A percentile compares a stretch with the other conserved stretches of the same genome.
Conservation (phyloP, 2,113 vertebrate species). For the Dromiciops gliroides region DNA sequence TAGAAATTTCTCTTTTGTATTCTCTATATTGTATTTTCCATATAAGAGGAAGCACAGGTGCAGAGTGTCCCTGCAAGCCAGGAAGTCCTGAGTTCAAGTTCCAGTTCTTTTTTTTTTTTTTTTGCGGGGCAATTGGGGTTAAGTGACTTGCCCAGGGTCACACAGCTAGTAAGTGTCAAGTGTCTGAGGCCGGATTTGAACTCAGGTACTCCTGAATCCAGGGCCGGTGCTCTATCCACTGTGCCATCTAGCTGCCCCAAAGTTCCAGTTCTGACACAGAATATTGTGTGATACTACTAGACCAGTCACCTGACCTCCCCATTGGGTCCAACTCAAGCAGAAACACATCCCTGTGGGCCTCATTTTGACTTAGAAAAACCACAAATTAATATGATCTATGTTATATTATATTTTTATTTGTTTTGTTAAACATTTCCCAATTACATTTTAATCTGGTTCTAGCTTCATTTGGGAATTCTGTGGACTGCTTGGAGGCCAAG, state of each 20-base stretch:
- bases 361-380: neutral
- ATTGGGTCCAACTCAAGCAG: neutral
- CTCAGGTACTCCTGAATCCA: too few species aligned
- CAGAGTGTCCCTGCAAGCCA: neutral
- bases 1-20: neutral
- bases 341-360: neutral
- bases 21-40: neutral
- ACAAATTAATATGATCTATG: neutral
- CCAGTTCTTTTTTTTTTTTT: too few species aligned
- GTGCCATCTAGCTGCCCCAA: too few species aligned
- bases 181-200: too few species aligned
- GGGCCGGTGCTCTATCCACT: too few species aligned
- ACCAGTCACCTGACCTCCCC: neutral
- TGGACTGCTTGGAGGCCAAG: neutral
- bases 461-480: neutral
- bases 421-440: neutral
- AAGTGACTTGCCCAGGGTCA: too few species aligned
- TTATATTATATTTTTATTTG: too few species aligned
- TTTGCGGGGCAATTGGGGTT: too few species aligned
- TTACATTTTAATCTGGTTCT: neutral
- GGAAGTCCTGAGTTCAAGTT: neutral
- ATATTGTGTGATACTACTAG: neutral
- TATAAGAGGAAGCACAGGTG: neutral
- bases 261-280: neutral
- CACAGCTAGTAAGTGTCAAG: too few species aligned